Base-by-base conservation (phyloP, 2,797 vertebrate genomes). In the Myripristis murdjan region DNA sequence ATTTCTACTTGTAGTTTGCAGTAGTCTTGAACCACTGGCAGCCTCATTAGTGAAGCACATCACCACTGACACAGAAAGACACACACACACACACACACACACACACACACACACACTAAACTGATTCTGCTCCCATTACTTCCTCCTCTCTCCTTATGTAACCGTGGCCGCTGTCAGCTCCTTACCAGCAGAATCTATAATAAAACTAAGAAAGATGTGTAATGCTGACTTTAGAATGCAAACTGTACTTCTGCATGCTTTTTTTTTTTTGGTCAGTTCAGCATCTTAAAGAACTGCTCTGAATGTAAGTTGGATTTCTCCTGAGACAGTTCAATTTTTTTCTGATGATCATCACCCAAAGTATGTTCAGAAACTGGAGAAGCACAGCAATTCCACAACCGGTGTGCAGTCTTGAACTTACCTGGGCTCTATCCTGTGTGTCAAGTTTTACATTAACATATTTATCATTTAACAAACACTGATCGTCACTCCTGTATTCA, bases 1-100 rank as follows among this genome's bases (percentile, higher is more conserved):
- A n/a, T n/a, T n/a, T n/a, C n/a, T n/a, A n/a, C n/a, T n/a, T n/a
- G n/a, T n/a, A n/a, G n/a, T n/a, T n/a, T n/a, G n/a, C n/a, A n/a
- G n/a, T n/a, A n/a, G n/a, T n/a, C n/a, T n/a, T n/a, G n/a, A n/a
- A n/a, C n/a, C n/a, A n/a, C n/a, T n/a, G n/a, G n/a, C n/a, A 1
- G 52, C 15, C 56, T 51, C 15, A 35, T 10, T 14, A 15, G 68
- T 49, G 11, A 77, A 46, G 41, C 54, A 31, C 82, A 84, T 69
- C 71, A 59, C 28, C 10, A 18, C n/a, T n/a, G 26, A 61, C 23
- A 66, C 39, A 71, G 64, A 75, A 4, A 9, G 59, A 61, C 43
- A 28, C 39, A 66, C 46, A 51, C n/a, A 63, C 28, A 14, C 12
- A 39, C 14, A 9, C 59, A 61, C 43, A 28, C 39, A 66, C 46